Evolutionary conservation across 2,797 vertebrate species (phyloP).

Genomic region (Chromobotia macracanthus): DNA sequence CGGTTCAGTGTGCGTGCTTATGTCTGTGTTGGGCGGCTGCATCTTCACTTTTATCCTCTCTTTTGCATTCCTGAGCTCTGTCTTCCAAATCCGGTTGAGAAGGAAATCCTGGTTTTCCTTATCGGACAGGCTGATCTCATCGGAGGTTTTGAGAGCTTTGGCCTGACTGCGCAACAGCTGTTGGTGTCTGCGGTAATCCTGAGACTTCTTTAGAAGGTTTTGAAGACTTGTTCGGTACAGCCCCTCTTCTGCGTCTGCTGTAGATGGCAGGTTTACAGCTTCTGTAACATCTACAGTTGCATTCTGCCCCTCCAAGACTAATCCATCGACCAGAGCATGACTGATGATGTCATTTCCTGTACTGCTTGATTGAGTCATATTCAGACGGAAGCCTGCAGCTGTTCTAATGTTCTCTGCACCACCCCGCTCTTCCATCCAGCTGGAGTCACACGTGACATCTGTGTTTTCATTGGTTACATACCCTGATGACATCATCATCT

Average conservation of each 20-base stretch:
- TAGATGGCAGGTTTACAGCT: not conserved
- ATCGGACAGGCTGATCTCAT: constrained; percentile 80
- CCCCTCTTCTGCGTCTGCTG: constrained; percentile 60
- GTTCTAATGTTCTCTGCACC: constrained; percentile 22
- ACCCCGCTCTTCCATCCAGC: constrained; percentile 8
- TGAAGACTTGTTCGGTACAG: constrained; percentile 85
- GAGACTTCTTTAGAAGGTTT: constrained; percentile 90
- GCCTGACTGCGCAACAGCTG: constrained; percentile 73
- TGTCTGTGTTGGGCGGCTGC: not conserved
- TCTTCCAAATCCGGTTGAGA: constrained; percentile 46
- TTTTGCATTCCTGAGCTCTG: constrained; percentile 59
- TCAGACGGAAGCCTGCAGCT: constrained; percentile 59
- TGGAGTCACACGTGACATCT: constrained; percentile 47
- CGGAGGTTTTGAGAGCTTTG: constrained; percentile 64
- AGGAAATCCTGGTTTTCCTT: constrained; percentile 84
- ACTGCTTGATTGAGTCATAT: constrained; percentile 58
- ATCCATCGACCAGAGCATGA: constrained; percentile 73
- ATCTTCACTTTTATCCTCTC: constrained; percentile 54
- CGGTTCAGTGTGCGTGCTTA: too few species aligned
- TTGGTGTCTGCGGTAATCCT: constrained; percentile 82
- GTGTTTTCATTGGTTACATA: constrained; percentile 66
- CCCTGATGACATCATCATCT: constrained; percentile 65
- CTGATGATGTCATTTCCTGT: constrained; percentile 72
- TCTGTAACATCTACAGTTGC: constrained; percentile 50
- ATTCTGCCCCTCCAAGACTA: constrained; percentile 67